Base-by-base conservation (phyloP, 2,888 invertebrate genomes). In the Sceliomorpha sp. region DNA sequence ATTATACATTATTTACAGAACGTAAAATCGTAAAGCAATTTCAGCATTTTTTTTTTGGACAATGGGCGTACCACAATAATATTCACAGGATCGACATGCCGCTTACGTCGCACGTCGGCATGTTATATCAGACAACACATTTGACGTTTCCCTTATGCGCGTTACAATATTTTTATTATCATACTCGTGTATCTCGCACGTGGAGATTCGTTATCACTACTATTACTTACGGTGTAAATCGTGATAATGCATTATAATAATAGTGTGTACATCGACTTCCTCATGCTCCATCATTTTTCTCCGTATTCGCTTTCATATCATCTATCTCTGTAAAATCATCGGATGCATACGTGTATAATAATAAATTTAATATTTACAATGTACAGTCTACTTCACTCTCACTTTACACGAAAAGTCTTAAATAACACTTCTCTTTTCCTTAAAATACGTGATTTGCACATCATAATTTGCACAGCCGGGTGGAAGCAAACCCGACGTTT, bases 1-100 rank as follows among this genome's bases (percentile, higher is more conserved):
- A 87, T 87, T 88, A 87, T 88, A 88, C 88, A 88, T 86, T 88
- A 88, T 88, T 76, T 88, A 88, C 87, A 88, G 77, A 83, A 85
- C 80, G 77, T 79, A 84, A 77, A 81, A 78, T 82, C 76, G 72
- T 83, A 76, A 83, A 85, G 85, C 82, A 82, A 81, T 79, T 79
- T 72, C 70, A 76, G 71, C 62, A 60, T 4, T 70, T 70, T 71
- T 73, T 70, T 70, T 71, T 73, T 76, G 64, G 73, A 78, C 74
- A 75, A 76, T 73, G 75, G 73, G 73, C 75, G 70, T 72, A 75
- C 73, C 74, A 70, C 73, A 70, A 69, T 76, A 70, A 76, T 75
- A 76, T 80, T 76, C 78, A 79, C 79, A 78, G 62, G 64, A 76
- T 72, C 48, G 60, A 73, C 62, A 44, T 48, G 67, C 58, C 48